phyloP scores from a whole-genome alignment of 2,797 vertebrate genomes.

The Hybognathus amarus region DNA sequence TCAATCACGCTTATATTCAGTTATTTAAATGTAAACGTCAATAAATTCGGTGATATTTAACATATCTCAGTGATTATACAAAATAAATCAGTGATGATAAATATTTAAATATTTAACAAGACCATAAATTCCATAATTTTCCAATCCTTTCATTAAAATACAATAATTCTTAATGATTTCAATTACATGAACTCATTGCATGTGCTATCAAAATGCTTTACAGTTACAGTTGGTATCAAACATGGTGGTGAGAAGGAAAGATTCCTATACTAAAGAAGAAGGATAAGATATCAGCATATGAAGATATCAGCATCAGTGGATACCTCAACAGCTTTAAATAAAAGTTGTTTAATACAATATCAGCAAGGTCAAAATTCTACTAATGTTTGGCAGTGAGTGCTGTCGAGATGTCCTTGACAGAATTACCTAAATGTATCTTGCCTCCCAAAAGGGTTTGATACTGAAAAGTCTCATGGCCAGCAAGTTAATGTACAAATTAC shows the following conservation, averaged over 20 bases:
- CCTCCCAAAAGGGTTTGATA: neutral
- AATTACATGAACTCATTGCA: neutral
- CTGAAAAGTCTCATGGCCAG: neutral
- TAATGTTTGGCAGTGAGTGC: conserved; percentile 8
- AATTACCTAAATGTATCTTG: conserved; percentile 3
- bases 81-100: neutral
- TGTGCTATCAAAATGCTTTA: neutral
- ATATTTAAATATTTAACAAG: neutral
- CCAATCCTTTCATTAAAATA: neutral
- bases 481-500: neutral
- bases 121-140: neutral
- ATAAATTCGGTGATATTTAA: neutral
- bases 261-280: neutral
- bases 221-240: neutral
- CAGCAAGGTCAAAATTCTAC: conserved; percentile 31
- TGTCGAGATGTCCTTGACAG: conserved; percentile 24
- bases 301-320: neutral
- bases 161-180: neutral
- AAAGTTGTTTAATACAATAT: conserved; percentile 18
- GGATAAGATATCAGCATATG: conserved; percentile 5
- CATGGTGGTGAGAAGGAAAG: neutral
- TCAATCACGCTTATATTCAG: neutral
- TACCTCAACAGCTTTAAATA: conserved; percentile 11
- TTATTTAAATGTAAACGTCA: neutral
- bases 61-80: neutral